Conservation (phyloP, 1,140 invertebrate genomes). For the Catajapyx aquilonaris region DNA sequence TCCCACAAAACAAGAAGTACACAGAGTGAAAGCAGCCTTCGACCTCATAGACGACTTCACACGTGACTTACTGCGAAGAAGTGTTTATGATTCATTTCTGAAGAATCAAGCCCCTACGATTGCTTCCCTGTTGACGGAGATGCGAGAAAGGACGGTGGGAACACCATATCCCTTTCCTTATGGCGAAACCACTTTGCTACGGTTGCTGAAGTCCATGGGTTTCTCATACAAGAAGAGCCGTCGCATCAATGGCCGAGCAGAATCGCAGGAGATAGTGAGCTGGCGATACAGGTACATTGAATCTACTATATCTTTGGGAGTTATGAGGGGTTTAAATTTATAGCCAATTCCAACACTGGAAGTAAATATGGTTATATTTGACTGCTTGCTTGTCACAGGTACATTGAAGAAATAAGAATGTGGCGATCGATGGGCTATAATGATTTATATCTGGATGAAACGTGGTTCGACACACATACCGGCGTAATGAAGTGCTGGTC, state of each 20-base stretch:
- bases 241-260: neutral
- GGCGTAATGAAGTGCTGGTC: no score
- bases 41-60: neutral
- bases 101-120: neutral
- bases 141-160: neutral
- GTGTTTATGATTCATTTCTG: neutral
- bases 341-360: no score
- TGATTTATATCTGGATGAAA: no score
- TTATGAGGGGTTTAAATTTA: no score
- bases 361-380: no score
- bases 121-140: neutral
- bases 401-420: no score
- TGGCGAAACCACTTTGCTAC: neutral
- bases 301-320: no score
- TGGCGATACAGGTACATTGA: neutral
- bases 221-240: neutral
- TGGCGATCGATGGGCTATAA: no score
- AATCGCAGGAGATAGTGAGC: neutral
- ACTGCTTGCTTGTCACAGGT: no score
- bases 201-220: neutral
- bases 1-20: neutral
- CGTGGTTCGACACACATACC: no score
- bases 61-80: neutral
- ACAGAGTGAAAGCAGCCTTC: neutral
- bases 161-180: neutral